Base-by-base conservation (phyloP, 2,113 vertebrate genomes). In the Phoxinus phoxinus region DNA sequence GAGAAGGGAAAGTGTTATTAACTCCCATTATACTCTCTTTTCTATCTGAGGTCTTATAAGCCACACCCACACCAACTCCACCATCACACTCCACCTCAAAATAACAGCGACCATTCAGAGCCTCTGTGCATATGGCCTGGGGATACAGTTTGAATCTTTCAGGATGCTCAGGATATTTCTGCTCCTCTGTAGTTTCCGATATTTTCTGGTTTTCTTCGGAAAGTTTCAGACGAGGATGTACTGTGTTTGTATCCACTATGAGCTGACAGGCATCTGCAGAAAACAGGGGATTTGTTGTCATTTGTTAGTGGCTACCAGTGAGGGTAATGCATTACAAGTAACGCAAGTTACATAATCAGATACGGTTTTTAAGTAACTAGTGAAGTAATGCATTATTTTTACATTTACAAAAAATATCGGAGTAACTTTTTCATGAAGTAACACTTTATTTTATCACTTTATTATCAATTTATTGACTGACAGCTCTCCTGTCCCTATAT, bases 1-100 rank as follows among this genome's bases (percentile, higher is more conserved):
- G 59, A 81, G 15, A 0, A 7, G 79, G 59, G 25, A 81, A 81
- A 30, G 17, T 3, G 17, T 81, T 81, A 7, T 48, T 67, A 65
- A 32, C 7, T 48, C 59, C 79, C 79, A 81, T 23, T 48, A 81
- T 19, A 44, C 0, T 13, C n/a, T 61, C 19, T 65, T 19, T 84
- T 61, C 82, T 79, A 19, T 58, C 27, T 32, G 51, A 13, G 8
- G 51, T 48, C 79, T 74, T 81, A 51, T 80, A 81, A 17, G 82
- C 44, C 21, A 85, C 76, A 41, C 3, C 75, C 17, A 81, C 21
- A 13, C 6, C 17, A 81, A 48, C 67, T 10, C 67, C 67, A 23
- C 76, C 58, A 3, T 21, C 4, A 81, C n/a, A 87, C 23, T 75
- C 19, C 53, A 35, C 23, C 76, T 84, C 86, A 83, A 77, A 80